Evolutionary conservation across 2,888 invertebrate genomes (phyloP).

Genomic region (Agrochola lota): DNA sequence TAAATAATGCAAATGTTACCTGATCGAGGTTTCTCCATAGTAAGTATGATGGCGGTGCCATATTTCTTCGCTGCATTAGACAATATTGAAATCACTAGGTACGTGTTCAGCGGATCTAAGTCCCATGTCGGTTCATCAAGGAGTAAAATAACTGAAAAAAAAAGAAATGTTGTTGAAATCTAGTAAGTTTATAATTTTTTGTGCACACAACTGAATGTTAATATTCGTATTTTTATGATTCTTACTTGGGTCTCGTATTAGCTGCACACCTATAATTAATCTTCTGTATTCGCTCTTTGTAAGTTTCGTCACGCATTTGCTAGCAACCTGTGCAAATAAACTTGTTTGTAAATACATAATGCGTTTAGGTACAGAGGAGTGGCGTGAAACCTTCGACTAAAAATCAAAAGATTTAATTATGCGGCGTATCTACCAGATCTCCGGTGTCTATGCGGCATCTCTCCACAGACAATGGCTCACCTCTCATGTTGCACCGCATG

Average conservation of each 20-base stretch:
- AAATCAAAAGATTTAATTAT: too few relatives aligned
- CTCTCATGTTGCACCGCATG: too few relatives aligned
- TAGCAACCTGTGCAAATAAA: conserved; percentile 91
- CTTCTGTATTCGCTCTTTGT: conserved; percentile 97
- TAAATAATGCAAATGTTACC: conserved; percentile 66
- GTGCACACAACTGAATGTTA: background rate
- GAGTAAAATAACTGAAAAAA: conserved; percentile 93
- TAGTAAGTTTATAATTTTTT: conserved; percentile 1
- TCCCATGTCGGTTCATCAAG: conserved; percentile 98
- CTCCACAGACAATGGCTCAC: too few relatives aligned
- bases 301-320: conserved; percentile 95
- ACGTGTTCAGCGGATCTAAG: conserved; percentile 98
- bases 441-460: too few relatives aligned
- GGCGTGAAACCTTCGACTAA: background rate
- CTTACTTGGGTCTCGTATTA: conserved; percentile 97
- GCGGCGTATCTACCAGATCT: too few relatives aligned
- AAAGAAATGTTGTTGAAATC: background rate
- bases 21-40: conserved; percentile 97
- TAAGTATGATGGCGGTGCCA: conserved; percentile 96
- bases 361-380: background rate
- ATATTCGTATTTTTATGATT: conserved; percentile 8
- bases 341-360: background rate
- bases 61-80: conserved; percentile 97
- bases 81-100: conserved; percentile 97
- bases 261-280: conserved; percentile 97